Evolutionary conservation across 2,888 invertebrate species (phyloP).

Genomic region (Mimachlamys varia): DNA sequence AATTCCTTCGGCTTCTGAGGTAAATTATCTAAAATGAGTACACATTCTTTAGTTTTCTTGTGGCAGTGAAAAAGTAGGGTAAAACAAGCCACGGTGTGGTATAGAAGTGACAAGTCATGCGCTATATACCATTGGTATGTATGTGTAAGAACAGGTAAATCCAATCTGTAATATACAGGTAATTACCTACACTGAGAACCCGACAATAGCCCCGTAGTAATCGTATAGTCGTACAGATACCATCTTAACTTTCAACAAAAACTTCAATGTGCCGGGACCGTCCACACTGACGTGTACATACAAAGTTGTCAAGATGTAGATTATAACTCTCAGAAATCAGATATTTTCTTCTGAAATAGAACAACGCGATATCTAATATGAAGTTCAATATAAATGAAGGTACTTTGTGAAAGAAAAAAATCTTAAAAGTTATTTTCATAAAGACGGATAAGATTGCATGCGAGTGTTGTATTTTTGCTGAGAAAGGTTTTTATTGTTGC

Average conservation of each 20-base stretch:
- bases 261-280: background rate
- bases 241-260: slow-evolving; percentile 34
- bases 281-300: background rate
- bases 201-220: background rate
- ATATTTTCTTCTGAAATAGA: slow-evolving; percentile 32
- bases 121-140: background rate
- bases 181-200: background rate
- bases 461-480: background rate
- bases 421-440: background rate
- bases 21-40: no score
- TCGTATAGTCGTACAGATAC: slow-evolving; percentile 11
- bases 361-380: slow-evolving; percentile 16
- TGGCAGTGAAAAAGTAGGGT: no score
- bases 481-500: background rate
- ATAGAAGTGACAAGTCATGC: background rate
- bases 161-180: background rate
- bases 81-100: background rate
- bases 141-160: background rate
- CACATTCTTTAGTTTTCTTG: no score
- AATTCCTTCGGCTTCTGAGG: no score
- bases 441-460: slow-evolving; percentile 25
- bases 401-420: background rate
- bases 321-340: slow-evolving; percentile 1
- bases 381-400: slow-evolving; percentile 28
- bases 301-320: slow-evolving; percentile 26